Evolutionary conservation across 2,113 vertebrate species (phyloP).

Genomic region (Nannospalax galili): DNA sequence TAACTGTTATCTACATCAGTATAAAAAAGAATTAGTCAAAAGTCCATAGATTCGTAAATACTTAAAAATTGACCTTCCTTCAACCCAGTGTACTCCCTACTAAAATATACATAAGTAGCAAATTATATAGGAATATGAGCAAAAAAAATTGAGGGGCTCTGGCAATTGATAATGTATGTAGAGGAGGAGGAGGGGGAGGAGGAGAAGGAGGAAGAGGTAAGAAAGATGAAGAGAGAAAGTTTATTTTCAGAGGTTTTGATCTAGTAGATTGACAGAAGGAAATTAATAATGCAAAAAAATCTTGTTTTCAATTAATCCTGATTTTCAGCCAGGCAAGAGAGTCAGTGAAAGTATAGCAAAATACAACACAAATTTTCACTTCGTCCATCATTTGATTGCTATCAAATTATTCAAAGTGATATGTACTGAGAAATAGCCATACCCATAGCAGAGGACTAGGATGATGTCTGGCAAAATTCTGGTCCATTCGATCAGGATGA

Average conservation of each 20-base stretch:
- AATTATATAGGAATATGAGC: background rate
- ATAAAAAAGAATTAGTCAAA: background rate
- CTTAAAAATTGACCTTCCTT: background rate
- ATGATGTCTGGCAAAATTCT: background rate
- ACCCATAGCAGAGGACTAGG: background rate
- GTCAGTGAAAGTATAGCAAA: background rate
- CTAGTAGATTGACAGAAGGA: background rate
- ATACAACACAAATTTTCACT: background rate
- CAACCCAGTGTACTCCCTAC: fast-evolving
- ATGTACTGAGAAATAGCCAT: background rate
- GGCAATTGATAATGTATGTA: background rate
- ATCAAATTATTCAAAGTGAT: background rate
- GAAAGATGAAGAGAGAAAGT: too few species aligned
- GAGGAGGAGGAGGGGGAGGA: background rate
- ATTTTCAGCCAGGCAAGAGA: background rate
- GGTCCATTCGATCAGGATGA: background rate
- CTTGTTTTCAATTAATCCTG: background rate
- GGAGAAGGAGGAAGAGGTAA: background rate
- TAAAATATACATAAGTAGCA: background rate
- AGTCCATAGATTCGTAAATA: background rate
- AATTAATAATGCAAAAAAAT: background rate
- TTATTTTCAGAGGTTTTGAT: background rate
- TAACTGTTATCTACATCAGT: background rate
- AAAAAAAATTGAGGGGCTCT: background rate
- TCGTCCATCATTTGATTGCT: background rate